Evolutionary conservation across 2,797 vertebrate species (phyloP).

Genomic region (Xenopus petersii): DNA sequence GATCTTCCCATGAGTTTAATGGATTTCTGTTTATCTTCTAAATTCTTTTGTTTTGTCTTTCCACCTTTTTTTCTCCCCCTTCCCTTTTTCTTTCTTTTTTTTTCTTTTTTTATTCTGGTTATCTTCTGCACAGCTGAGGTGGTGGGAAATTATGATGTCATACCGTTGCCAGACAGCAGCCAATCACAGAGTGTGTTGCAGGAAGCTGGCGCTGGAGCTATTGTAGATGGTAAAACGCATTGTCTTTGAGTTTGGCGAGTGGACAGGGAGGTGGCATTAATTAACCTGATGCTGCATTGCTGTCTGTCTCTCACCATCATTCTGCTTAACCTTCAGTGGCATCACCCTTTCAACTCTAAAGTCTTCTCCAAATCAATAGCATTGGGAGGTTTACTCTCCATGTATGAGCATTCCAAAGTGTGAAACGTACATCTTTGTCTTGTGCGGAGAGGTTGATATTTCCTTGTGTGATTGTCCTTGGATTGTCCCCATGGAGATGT

Average conservation of each 20-base stretch:
- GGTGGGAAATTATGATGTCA: slow-evolving; percentile 58
- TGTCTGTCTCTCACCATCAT: slow-evolving; percentile 25
- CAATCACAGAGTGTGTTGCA: slow-evolving; percentile 60
- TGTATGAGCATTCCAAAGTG: too few species aligned
- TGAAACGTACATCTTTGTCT: too few species aligned
- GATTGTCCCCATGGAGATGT: too few species aligned
- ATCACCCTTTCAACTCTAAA: slow-evolving; percentile 34
- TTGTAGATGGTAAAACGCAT: slow-evolving; percentile 60
- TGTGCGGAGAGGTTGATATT: too few species aligned
- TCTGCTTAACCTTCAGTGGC: slow-evolving; percentile 16
- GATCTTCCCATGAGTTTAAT: slow-evolving; percentile 27
- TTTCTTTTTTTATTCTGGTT: slow-evolving; percentile 54
- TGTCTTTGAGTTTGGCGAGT: slow-evolving; percentile 20
- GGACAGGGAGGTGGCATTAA: slow-evolving; percentile 19
- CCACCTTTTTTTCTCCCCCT: slow-evolving; percentile 15
- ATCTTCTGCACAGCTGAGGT: slow-evolving; percentile 60
- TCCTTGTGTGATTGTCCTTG: too few species aligned
- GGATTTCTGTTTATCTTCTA: slow-evolving; percentile 53
- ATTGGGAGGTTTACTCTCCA: too few species aligned
- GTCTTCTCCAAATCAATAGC: too few species aligned
- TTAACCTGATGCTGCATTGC: not conserved
- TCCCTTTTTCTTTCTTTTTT: not conserved
- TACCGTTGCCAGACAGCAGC: slow-evolving; percentile 55
- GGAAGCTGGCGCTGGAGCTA: slow-evolving; percentile 60
- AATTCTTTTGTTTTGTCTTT: slow-evolving; percentile 41